Evolutionary conservation across 2,113 vertebrate genomes (phyloP), one percentile per base, ranked within the genome.

Genomic region (Synodontis membranacea): DNA sequence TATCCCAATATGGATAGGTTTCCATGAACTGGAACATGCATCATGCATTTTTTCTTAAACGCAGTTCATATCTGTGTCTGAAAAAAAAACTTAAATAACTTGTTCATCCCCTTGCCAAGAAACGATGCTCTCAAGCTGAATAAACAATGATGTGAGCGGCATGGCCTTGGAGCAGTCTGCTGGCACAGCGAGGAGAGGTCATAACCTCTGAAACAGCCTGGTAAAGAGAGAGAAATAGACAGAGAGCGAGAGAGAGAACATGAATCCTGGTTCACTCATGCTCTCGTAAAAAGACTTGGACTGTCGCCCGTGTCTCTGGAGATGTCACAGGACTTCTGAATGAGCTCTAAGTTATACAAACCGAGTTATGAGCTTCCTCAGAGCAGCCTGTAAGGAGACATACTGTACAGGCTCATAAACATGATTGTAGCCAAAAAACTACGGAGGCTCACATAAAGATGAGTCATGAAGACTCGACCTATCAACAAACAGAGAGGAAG

Each of bases 141-240:
- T 92, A 94, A 93, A 94, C 93, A 94, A 91, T 90, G 89, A 92
- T 93, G 92, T 88, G 88, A 90, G 80, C 84, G 92, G 91, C 91
- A 87, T 92, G 92, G 92, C 90, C 88, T 89, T 83, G 89, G 91
- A 88, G 90, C 54, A 91, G 89, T 86, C 89, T 92, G 91, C 92
- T 94, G 94, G 93, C 92, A 91, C 23, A 15, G 84, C 90, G 90
- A 90, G 86, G 89, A 91, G 80, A 62, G 21, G 90, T 86, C 82
- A 85, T 64, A 62, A 62, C 87, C 86, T 64, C 52, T 39, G 25
- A 80, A 86, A 83, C 25, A 48, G 72, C 4, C 82, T 82, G 74
- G 39, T 58, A 37, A 86, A 68, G 52, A 84, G 64, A 83, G 52
- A 83, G 54, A 75, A 11, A 78, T 14, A 75, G 42, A 88, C 34